phyloP scores from a whole-genome alignment of 1,140 invertebrate species.

The Himalopsyche phryganea region DNA sequence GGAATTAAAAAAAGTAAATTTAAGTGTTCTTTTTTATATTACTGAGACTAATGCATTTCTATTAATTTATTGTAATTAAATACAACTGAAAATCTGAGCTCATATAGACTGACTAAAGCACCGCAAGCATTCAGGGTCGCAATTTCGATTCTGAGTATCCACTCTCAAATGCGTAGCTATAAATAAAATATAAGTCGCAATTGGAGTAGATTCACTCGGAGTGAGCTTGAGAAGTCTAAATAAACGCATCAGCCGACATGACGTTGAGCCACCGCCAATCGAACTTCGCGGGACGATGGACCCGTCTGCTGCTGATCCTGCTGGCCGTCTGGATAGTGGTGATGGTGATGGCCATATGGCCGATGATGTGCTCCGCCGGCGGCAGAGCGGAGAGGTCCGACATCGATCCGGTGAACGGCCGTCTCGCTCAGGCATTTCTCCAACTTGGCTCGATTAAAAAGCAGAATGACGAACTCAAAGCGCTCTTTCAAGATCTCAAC shows the following conservation, averaged over 20 bases:
- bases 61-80: too few species aligned
- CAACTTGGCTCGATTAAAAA: constrained; percentile 22
- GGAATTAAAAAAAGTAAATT: too few species aligned
- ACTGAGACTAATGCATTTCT: too few species aligned
- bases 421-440: constrained; percentile 15
- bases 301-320: constrained; percentile 13
- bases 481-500: constrained; percentile 22
- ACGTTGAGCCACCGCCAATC: constrained; percentile 23
- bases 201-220: too few species aligned
- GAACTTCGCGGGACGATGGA: constrained; percentile 16
- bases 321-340: constrained; percentile 23
- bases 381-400: constrained; percentile 6
- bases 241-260: neutral
- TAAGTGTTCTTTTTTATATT: too few species aligned
- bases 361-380: constrained; percentile 24
- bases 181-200: too few species aligned
- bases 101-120: too few species aligned
- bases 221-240: too few species aligned
- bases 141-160: too few species aligned
- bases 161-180: too few species aligned
- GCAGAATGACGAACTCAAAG: constrained; percentile 31
- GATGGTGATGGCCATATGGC: constrained; percentile 23
- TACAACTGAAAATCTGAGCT: too few species aligned
- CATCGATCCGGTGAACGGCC: constrained; percentile 16
- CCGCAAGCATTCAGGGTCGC: too few species aligned